Evolutionary conservation across 2,888 invertebrate species (phyloP), one percentile per base, ranked within the genome.

Genomic region (Zygogramma bicolorata): DNA sequence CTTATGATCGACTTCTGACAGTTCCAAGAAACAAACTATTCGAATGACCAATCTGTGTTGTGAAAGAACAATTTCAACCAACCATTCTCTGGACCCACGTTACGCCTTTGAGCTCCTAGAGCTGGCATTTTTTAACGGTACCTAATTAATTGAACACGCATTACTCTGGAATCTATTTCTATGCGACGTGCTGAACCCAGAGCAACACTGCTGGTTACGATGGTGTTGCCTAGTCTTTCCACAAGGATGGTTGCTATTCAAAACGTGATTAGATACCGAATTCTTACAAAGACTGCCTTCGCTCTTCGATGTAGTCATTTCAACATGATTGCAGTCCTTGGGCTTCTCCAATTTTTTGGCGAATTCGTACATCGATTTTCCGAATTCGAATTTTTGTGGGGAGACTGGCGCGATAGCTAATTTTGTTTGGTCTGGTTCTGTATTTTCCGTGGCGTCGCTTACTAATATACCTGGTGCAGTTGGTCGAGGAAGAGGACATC

Each of bases 201-300:
- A 87, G 81, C 89, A 90, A 72, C 89, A 90, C 42, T 89, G 89
- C 67, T 88, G 88, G 49, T 87, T 86, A 2, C 84, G 84, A 20
- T 78, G 79, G 18, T 75, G 75, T 31, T 78, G 74, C 15, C 70
- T n/a, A 71, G 80, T 75, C 40, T 78, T 79, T 63, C 81, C 71
- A 62, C 76, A 75, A 22, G 81, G 81, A 63, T 83, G 82, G 76
- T 83, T 84, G 78, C 84, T 85, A 61, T 81, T 83, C 7, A 81
- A 71, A 20, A 85, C 29, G 58, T 78, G 76, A 65, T 60, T 77
- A 8, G 68, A 38, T 65, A 75, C 75, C 29, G 58, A 67, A 15
- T 75, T 75, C 77, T 79, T 84, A 68, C 75, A 81, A 46, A 81
- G 76, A 65, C 83, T 82, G 2, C 85, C 84, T 18, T 86, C 86